Base-by-base conservation (phyloP, 2,797 vertebrate species). In the Aeoliscus strigatus region DNA sequence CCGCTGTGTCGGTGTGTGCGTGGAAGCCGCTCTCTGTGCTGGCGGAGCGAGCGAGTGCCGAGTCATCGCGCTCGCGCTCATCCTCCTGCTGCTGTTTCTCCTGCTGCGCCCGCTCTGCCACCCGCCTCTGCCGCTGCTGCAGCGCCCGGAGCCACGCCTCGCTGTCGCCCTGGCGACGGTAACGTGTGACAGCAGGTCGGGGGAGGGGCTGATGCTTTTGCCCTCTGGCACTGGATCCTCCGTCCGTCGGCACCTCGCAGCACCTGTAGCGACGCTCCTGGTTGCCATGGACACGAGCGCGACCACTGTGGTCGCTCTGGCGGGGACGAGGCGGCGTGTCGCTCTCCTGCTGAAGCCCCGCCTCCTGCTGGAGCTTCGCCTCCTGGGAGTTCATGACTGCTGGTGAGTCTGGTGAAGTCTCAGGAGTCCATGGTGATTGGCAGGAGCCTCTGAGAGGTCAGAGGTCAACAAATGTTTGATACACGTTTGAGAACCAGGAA, bases 11-110 rank as follows among this genome's bases (percentile, higher is more conserved):
- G 0, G 90, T 94, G 63, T 98, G 94, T 68, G 92, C 93, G 86
- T 98, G 94, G 72, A 98, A 96, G 60, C 92, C 93, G 1, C 94
- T 98, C 80, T 98, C 94, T 0, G 94, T 96, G 80, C 94, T 97
- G 5, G 92, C 94, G 0, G 95, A 97, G 25, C 93, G 90, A 27
- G 90, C 92, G 62, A 97, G 82, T 17, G 63, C 82, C 0, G 79
- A 84, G 18, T 76, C 77, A 3, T 91, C 87, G 41, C 92, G 87
- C 27, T 93, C 91, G 1, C 59, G 43, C 75, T 64, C 93, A 61
- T 51, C 81, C 2, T 84, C 83, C 11, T 72, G 90, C 70, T 15
- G 60, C 30, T 64, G 75, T 42, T 66, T 54, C 26, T 60, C 59
- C 46, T 60, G 72, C 14, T 77, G 71, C 0, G 50, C 88, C 35